These are phyloP conservation scores for Catamblyrhynchus diadema DNA, from an alignment of 2,797 vertebrate genomes.

Conservation along the genomic window DNA sequence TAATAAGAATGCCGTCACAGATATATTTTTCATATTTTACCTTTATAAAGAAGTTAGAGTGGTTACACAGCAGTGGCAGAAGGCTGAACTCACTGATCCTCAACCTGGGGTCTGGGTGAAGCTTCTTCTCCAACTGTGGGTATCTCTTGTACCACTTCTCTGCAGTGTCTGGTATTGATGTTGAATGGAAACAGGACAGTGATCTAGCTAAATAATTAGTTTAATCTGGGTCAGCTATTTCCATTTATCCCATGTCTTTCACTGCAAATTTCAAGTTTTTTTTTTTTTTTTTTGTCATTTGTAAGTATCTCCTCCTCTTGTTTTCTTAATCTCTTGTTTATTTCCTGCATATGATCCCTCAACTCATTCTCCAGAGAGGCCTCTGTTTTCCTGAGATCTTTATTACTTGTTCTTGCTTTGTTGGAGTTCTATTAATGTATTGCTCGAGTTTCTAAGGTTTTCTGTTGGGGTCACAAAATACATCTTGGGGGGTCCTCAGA, in stretches of 20 bases:
- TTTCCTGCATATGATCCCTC: neutral
- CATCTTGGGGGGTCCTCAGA: neutral
- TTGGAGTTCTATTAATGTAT: neutral
- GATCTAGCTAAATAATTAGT: neutral
- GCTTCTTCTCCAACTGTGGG: neutral
- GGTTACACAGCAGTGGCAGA: neutral
- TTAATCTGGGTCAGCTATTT: neutral
- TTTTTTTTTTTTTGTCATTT: neutral
- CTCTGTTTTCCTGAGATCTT: neutral
- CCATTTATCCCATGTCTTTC: neutral
- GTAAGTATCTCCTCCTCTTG: neutral
- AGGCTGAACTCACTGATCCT: neutral
- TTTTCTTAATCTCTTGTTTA: neutral
- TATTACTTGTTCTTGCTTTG: neutral
- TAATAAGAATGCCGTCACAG: neutral
- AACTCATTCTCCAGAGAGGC: neutral
- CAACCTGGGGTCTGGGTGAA: neutral
- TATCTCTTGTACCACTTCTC: neutral
- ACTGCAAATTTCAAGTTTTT: neutral
- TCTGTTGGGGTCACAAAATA: neutral
- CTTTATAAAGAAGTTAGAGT: neutral
- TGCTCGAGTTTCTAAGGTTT: neutral
- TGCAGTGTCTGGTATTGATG: neutral
- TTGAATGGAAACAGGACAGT: neutral
- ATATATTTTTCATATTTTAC: neutral